Evolutionary conservation across 1,140 invertebrate genomes (phyloP).

Genomic region (Drosophila pseudoobscura): DNA sequence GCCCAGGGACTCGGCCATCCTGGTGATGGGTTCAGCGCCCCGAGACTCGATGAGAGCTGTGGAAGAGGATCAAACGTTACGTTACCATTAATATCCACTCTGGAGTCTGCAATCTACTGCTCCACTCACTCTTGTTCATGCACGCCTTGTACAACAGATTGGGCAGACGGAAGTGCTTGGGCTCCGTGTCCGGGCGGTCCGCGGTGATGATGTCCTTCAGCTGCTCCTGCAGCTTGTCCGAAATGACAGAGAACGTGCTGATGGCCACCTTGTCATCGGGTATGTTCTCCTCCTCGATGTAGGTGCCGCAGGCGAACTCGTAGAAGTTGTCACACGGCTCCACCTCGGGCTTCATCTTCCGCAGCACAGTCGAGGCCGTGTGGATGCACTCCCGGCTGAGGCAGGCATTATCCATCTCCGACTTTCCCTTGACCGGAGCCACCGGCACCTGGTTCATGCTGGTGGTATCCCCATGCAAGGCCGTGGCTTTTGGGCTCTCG

Average conservation of each 20-base stretch:
- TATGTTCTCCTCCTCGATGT: slow-evolving; percentile 89
- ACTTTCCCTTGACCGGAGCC: slow-evolving; percentile 34
- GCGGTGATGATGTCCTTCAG: slow-evolving; percentile 90
- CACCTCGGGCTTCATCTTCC: slow-evolving; percentile 89
- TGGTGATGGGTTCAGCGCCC: slow-evolving; percentile 88
- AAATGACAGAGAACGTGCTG: slow-evolving; percentile 91
- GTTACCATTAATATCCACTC: background rate
- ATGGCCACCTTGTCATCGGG: slow-evolving; percentile 92
- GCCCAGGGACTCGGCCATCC: slow-evolving; percentile 90
- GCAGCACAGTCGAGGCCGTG: slow-evolving; percentile 88
- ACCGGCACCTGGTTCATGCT: slow-evolving; percentile 58
- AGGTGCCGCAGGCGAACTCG: slow-evolving; percentile 90
- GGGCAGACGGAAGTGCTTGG: slow-evolving; percentile 89
- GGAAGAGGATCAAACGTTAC: too few relatives aligned
- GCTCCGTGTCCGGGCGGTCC: slow-evolving; percentile 86
- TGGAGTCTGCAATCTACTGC: too few relatives aligned
- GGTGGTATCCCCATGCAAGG: slow-evolving; percentile 51
- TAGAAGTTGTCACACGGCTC: slow-evolving; percentile 97
- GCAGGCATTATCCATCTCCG: slow-evolving; percentile 84
- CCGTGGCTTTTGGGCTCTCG: slow-evolving; percentile 53
- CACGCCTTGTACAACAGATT: slow-evolving; percentile 92
- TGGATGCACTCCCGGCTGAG: slow-evolving; percentile 87
- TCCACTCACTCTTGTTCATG: slow-evolving; percentile 92
- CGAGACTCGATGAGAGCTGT: slow-evolving; percentile 89
- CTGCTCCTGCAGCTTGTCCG: slow-evolving; percentile 91